Evolutionary conservation across 2,113 vertebrate species (phyloP), one percentile per base, ranked within the genome.

Genomic region (Microcebus lehilahytsara): DNA sequence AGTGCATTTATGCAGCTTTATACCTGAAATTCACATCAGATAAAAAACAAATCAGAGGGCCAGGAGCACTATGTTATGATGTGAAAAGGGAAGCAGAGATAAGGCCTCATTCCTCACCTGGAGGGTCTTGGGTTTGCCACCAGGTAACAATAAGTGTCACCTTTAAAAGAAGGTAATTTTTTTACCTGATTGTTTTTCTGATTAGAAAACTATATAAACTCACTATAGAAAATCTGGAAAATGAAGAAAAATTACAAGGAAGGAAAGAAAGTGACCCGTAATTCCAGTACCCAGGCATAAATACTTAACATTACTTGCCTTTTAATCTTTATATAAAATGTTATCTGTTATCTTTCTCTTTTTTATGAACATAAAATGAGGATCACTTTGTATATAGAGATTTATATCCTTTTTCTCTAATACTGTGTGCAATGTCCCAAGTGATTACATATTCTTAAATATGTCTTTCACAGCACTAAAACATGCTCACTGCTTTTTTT

Each of bases 361-460:
- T 96, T 58, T 30, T 58, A 49, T 77, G 66, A 79, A 84, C 13
- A 66, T 72, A 97, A 87, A 93, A 71, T 64, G 23, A 89, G 30
- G 67, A 40, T 60, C 72, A 14, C 27, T 96, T 27, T 22, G 46
- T 19, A 0, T 14, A 46, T 20, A 34, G 7, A 30, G 14, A 78
- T 46, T 46, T 19, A 19, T 74, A 80, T 19, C 40, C 25, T 53
- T 79, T 78, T 53, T 77, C 71, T 62, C 69, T 62, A 69, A 89
- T 77, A 79, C 12, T 62, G 6, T 62, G 37, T 84, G 56, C 58
- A 91, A 69, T n/a, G 49, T 94, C 79, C 66, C 42, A 4, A 9
- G 49, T 60, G 62, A 93, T 37, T 9, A 42, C 42, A 66, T 14
- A 27, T 16, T 40, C 72, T 51, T 51, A 83, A 58, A 25, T 32